These are phyloP conservation scores for Parotia lawesii DNA, from an alignment of 2,113 vertebrate genomes.

Conservation along the genomic window DNA sequence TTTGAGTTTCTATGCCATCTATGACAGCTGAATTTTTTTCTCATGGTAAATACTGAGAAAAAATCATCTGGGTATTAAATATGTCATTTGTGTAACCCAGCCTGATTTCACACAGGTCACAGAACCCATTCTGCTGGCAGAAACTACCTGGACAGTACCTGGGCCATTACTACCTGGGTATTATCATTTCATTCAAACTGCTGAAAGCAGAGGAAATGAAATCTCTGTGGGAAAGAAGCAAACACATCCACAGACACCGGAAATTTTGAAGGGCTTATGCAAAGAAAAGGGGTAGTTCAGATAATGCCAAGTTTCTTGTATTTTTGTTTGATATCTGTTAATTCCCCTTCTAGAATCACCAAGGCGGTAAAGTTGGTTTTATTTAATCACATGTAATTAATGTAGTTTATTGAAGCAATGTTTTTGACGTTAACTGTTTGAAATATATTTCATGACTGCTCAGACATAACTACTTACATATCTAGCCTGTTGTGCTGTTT, in stretches of 20 bases:
- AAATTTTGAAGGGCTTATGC: not conserved
- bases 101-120: not conserved
- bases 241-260: not conserved
- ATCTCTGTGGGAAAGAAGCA: not conserved
- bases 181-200: not conserved
- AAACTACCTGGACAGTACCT: not conserved
- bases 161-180: not conserved
- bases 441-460: not conserved
- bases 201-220: not conserved
- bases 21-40: not conserved
- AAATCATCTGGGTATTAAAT: not conserved
- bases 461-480: not conserved
- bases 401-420: not conserved
- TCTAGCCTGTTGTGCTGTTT: not conserved
- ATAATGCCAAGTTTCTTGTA: not conserved
- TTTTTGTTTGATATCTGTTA: not conserved
- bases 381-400: not conserved
- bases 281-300: not conserved
- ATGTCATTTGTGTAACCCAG: not conserved
- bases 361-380: not conserved
- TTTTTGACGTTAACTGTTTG: not conserved
- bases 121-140: not conserved
- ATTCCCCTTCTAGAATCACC: not conserved
- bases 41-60: not conserved
- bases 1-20: not conserved